Evolutionary conservation across 2,797 vertebrate species (phyloP).

Genomic region (Pachyuromys duprasi): DNA sequence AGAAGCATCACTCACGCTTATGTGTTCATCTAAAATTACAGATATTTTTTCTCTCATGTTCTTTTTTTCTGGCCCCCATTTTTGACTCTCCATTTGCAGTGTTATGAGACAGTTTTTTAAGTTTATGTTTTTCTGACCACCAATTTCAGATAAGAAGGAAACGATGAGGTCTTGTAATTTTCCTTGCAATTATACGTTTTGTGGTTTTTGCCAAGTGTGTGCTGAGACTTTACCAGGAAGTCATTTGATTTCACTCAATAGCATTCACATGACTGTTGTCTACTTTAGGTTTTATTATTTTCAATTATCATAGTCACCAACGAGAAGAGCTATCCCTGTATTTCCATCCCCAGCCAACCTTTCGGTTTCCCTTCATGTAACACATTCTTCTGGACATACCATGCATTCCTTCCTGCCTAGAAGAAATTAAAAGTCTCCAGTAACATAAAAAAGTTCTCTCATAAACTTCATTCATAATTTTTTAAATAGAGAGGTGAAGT

Average conservation of each 20-base stretch:
- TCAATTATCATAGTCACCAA: neutral
- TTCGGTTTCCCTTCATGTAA: neutral
- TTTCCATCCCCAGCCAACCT: neutral
- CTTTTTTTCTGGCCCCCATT: neutral
- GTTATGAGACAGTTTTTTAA: neutral
- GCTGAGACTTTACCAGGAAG: neutral
- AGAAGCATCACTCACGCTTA: neutral
- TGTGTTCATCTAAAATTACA: conserved; percentile 10
- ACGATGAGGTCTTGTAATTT: neutral
- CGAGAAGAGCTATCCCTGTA: neutral
- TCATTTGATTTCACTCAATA: neutral
- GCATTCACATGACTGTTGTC: neutral
- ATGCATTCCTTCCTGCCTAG: neutral
- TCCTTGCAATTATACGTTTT: conserved; percentile 13
- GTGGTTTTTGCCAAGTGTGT: neutral
- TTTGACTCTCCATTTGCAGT: neutral
- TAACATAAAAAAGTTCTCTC: neutral
- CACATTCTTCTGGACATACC: neutral
- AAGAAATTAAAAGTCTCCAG: neutral
- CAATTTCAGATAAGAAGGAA: conserved; percentile 52
- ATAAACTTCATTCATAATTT: neutral
- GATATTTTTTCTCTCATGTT: neutral
- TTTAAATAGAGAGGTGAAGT: neutral
- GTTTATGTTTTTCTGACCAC: neutral
- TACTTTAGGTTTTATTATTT: neutral